Evolutionary conservation across 1,140 invertebrate genomes (phyloP).

Genomic region (Neotoxoptera formosana): DNA sequence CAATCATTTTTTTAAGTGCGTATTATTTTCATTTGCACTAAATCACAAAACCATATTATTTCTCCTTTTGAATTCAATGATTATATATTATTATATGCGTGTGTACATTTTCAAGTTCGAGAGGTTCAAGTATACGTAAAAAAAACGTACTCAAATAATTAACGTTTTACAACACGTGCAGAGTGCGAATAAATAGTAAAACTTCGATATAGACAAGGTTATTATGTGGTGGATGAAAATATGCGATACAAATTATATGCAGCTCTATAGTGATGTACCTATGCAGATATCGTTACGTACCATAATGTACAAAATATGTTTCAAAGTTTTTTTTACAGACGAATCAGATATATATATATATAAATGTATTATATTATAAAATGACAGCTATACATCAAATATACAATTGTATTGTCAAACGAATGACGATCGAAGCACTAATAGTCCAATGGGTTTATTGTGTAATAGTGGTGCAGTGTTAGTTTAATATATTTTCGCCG

Average conservation of each 20-base stretch:
- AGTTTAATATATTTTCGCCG: background rate
- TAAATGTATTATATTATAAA: background rate
- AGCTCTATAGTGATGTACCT: background rate
- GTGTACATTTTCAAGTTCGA: background rate
- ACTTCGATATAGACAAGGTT: conserved; percentile 11
- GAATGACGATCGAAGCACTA: background rate
- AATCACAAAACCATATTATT: background rate
- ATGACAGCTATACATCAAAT: background rate
- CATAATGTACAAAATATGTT: background rate
- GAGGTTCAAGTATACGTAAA: background rate
- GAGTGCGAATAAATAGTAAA: background rate
- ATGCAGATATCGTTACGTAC: background rate
- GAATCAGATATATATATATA: background rate
- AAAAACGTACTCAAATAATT: background rate
- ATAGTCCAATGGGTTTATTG: too few species aligned
- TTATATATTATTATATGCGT: background rate
- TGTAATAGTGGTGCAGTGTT: background rate
- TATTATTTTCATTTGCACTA: background rate
- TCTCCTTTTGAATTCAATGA: background rate
- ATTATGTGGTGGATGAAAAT: conserved; percentile 24
- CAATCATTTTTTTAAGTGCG: background rate
- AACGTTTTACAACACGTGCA: background rate
- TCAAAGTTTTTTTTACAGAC: background rate
- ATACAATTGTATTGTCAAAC: background rate
- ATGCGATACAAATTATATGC: too few species aligned